These are phyloP conservation scores for Neodiprion fabricii DNA, from an alignment of 1,140 invertebrate species.

Conservation along the genomic window DNA sequence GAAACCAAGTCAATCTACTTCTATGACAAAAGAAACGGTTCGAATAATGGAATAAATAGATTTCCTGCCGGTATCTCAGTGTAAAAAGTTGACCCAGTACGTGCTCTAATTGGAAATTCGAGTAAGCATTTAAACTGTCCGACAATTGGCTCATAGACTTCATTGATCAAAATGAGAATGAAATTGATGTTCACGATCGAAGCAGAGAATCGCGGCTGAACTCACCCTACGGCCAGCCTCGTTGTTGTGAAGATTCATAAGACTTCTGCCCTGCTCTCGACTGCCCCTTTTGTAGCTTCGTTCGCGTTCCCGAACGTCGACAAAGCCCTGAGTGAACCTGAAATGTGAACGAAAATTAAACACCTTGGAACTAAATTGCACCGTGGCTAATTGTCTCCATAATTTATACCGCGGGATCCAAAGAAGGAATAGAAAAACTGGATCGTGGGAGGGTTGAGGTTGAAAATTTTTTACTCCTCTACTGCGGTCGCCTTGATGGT, in stretches of 20 bases:
- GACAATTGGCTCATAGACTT: constrained; percentile 26
- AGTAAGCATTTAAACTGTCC: constrained; percentile 19
- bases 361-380: background rate
- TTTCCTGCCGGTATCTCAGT: no score
- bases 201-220: constrained; percentile 22
- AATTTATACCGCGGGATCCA: background rate
- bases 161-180: constrained; percentile 27
- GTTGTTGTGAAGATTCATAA: constrained; percentile 96
- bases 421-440: no score
- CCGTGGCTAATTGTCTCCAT: constrained; percentile 10
- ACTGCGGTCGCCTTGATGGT: background rate
- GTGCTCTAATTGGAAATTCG: background rate
- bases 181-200: background rate
- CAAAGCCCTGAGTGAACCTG: constrained; percentile 90
- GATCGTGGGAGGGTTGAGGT: no score
- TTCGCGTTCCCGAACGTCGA: constrained; percentile 87
- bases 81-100: no score
- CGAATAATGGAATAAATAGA: no score
- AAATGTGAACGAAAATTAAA: constrained; percentile 32
- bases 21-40: no score
- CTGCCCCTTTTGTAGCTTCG: constrained; percentile 74
- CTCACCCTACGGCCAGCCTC: constrained; percentile 90
- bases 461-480: no score
- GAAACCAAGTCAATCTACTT: no score
- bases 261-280: constrained; percentile 76